Conservation (phyloP, 1,140 invertebrate genomes). For the Phocides pigmalion region DNA sequence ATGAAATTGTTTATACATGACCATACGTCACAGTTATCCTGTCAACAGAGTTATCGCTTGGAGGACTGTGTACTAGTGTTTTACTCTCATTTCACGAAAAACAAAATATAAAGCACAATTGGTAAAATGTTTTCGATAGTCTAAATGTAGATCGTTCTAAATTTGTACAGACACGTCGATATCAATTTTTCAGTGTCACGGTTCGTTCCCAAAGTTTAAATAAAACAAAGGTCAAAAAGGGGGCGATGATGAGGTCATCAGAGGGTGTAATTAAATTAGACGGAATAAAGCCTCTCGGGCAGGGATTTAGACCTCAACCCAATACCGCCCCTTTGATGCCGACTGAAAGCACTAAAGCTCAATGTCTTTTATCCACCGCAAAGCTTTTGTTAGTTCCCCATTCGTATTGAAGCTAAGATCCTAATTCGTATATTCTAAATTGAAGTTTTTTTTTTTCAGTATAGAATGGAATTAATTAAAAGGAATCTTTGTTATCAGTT, state of each 20-base stretch:
- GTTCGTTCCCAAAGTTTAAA: constrained; percentile 21
- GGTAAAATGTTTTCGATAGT: neutral
- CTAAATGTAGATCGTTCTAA: constrained; percentile 37
- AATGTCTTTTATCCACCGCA: constrained; percentile 28
- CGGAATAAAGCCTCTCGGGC: constrained; percentile 39
- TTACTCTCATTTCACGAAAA: neutral
- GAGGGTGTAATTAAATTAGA: constrained; percentile 51
- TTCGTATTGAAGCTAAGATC: constrained; percentile 15
- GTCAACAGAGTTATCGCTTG: no score
- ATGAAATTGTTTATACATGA: no score
- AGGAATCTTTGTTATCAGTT: no score
- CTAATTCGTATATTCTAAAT: no score
- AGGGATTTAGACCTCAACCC: constrained; percentile 40
- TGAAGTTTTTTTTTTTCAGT: no score
- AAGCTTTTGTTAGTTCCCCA: constrained; percentile 19
- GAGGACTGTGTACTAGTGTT: no score
- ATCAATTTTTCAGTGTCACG: constrained; percentile 37
- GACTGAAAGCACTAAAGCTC: constrained; percentile 31
- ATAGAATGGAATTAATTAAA: no score
- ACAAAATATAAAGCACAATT: neutral
- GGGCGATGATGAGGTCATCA: constrained; percentile 49
- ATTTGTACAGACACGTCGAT: constrained; percentile 9
- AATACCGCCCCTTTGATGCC: constrained; percentile 25
- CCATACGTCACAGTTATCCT: no score
- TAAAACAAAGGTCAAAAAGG: constrained; percentile 41